A percentile compares a stretch with the other conserved stretches of the same genome.
phyloP scores from a whole-genome alignment of 2,113 vertebrate species.

The Physeter macrocephalus region DNA sequence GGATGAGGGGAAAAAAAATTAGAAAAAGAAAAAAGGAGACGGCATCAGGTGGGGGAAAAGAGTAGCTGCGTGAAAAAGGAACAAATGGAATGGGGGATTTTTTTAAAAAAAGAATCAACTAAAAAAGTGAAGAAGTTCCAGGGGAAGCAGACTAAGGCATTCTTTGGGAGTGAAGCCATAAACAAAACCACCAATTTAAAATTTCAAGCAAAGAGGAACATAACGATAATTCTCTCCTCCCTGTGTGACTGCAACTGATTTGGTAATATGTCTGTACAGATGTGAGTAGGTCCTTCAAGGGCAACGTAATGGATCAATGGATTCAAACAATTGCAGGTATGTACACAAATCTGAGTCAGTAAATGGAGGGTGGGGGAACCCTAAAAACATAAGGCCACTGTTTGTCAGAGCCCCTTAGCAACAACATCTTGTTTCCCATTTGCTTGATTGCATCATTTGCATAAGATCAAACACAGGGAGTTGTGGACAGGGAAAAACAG shows the following conservation, averaged over 20 bases:
- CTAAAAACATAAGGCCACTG: constrained; percentile 68
- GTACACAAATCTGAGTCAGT: constrained; percentile 51
- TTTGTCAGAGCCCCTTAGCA: constrained; percentile 69
- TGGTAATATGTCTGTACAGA: constrained; percentile 22
- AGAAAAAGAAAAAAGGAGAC: fast-evolving
- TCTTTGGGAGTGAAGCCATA: background rate
- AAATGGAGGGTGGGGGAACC: background rate
- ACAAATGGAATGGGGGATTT: background rate
- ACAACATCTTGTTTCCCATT: constrained; percentile 77
- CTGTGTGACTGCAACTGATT: background rate
- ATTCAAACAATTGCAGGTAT: constrained; percentile 53
- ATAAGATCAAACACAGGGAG: constrained; percentile 78
- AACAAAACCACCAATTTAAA: constrained; percentile 41
- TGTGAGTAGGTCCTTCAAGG: constrained; percentile 34
- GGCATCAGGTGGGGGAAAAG: background rate
- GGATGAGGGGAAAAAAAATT: background rate
- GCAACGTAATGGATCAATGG: constrained; percentile 29
- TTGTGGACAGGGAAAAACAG: constrained; percentile 73
- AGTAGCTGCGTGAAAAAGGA: background rate
- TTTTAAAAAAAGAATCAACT: background rate
- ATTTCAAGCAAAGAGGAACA: constrained; percentile 26
- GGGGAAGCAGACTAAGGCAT: background rate
- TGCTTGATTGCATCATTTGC: constrained; percentile 81
- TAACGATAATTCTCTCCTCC: background rate
- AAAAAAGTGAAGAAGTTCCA: background rate